Conservation (phyloP, 2,888 invertebrate genomes). For the Drosophila histrio region DNA sequence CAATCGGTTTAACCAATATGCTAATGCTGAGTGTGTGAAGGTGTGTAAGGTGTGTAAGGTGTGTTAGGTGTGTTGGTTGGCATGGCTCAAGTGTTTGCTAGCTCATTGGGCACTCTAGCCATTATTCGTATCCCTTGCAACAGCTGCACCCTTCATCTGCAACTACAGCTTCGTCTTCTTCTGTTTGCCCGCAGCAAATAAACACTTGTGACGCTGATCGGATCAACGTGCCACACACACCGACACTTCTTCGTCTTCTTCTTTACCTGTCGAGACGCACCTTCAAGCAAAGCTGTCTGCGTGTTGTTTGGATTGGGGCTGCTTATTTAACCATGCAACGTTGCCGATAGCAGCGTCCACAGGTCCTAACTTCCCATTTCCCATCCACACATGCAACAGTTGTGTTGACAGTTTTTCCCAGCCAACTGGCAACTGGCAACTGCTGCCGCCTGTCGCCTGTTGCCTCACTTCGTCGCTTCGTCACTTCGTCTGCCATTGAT, state of each 20-base stretch:
- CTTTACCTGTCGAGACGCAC: constrained; percentile 18
- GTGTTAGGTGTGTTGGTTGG: not conserved
- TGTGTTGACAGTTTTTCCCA: constrained; percentile 53
- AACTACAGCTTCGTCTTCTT: constrained; percentile 10
- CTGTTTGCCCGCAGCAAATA: constrained; percentile 66
- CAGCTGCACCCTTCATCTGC: constrained; percentile 34
- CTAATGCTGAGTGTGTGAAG: constrained; percentile 48
- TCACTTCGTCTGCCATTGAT: constrained; percentile 26
- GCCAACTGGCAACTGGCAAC: not conserved
- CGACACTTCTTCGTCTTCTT: not conserved
- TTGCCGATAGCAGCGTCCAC: constrained; percentile 24
- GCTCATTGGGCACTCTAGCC: constrained; percentile 71
- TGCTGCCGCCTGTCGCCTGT: not conserved
- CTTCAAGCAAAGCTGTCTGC: constrained; percentile 36
- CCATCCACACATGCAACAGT: constrained; percentile 67
- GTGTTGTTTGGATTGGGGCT: constrained; percentile 41
- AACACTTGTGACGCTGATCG: constrained; percentile 73
- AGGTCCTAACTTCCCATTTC: not conserved
- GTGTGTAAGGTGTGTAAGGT: not conserved
- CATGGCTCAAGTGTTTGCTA: constrained; percentile 56
- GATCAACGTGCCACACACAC: constrained; percentile 49
- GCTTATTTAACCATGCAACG: constrained; percentile 67
- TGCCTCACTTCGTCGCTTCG: not conserved
- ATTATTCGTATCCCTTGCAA: constrained; percentile 44
- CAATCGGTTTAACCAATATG: constrained; percentile 63